phyloP scores from a whole-genome alignment of 2,888 invertebrate species.

The Acrocyrtus sp. region DNA sequence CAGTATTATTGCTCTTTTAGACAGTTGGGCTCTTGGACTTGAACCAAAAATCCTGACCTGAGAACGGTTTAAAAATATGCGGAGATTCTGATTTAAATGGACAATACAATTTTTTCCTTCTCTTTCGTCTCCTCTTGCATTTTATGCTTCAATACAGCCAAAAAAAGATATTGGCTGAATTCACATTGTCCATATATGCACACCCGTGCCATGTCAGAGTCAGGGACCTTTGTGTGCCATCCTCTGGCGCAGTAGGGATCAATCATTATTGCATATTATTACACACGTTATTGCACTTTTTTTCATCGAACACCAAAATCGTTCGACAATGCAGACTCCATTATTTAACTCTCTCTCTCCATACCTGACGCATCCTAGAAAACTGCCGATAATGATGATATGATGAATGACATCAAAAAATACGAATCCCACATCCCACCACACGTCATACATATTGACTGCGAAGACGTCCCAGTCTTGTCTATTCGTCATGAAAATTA shows the following conservation, averaged over 20 bases:
- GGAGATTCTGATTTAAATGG: too few relatives aligned
- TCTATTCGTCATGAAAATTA: slow-evolving; percentile 18
- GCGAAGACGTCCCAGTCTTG: slow-evolving; percentile 20
- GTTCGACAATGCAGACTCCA: background rate
- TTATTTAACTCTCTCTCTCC: background rate
- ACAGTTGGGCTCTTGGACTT: slow-evolving; percentile 26
- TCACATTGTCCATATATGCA: background rate
- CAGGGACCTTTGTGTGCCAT: too few relatives aligned
- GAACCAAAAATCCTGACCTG: slow-evolving; percentile 8
- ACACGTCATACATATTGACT: too few relatives aligned
- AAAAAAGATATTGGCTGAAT: background rate
- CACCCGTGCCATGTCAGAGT: too few relatives aligned
- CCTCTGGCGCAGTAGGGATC: too few relatives aligned
- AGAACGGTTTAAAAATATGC: too few relatives aligned
- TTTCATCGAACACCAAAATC: background rate
- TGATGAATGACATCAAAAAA: slow-evolving; percentile 28
- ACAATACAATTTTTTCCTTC: background rate
- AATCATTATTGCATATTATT: too few relatives aligned
- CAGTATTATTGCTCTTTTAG: slow-evolving; percentile 31
- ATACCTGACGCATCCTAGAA: slow-evolving; percentile 14
- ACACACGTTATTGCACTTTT: too few relatives aligned
- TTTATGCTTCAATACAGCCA: background rate
- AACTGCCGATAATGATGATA: slow-evolving; percentile 28
- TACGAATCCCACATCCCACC: slow-evolving; percentile 10
- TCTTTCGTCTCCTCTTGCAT: background rate